Percentiles rank a stretch among this genome's conserved stretches.
These are phyloP conservation scores for Caenorhabditis uteleia DNA, from an alignment of 2,888 invertebrate species.

Conservation along the genomic window DNA sequence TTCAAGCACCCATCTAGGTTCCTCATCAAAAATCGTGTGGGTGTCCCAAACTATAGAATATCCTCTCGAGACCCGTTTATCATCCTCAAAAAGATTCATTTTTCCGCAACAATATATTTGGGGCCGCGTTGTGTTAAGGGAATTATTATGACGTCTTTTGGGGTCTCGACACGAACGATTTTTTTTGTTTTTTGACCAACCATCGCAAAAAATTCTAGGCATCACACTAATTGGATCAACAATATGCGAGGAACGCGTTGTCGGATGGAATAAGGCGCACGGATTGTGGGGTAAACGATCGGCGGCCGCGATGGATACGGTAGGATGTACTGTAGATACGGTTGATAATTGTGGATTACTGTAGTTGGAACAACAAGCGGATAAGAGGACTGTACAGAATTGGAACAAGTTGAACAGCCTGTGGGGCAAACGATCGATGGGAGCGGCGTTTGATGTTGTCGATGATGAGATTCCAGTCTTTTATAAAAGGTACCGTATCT, in stretches of 20 bases:
- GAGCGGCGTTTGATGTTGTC: no score
- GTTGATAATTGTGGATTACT: background rate
- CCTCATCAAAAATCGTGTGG: no score
- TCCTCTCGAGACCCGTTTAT: no score
- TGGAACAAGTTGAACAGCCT: slow-evolving; percentile 52
- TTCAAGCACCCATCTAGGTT: no score
- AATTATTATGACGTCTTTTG: no score
- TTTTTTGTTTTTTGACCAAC: background rate
- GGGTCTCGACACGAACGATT: no score
- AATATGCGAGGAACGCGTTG: slow-evolving; percentile 31
- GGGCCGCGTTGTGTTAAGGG: no score
- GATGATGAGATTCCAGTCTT: slow-evolving; percentile 12
- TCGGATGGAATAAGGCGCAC: slow-evolving; percentile 52
- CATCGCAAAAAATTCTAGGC: no score
- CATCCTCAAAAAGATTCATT: no score
- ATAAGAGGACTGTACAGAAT: slow-evolving; percentile 43
- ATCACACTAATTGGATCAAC: slow-evolving; percentile 11
- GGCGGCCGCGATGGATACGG: background rate
- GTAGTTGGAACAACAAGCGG: slow-evolving; percentile 14
- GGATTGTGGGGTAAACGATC: slow-evolving; percentile 54
- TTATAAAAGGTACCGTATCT: slow-evolving; percentile 6
- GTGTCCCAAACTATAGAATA: no score
- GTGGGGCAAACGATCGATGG: slow-evolving; percentile 52
- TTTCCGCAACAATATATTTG: no score
- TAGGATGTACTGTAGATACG: background rate